A percentile compares a stretch with the other conserved stretches of the same genome.
Evolutionary conservation across 2,113 vertebrate genomes (phyloP).

Genomic region (Oreocharis arfaki): DNA sequence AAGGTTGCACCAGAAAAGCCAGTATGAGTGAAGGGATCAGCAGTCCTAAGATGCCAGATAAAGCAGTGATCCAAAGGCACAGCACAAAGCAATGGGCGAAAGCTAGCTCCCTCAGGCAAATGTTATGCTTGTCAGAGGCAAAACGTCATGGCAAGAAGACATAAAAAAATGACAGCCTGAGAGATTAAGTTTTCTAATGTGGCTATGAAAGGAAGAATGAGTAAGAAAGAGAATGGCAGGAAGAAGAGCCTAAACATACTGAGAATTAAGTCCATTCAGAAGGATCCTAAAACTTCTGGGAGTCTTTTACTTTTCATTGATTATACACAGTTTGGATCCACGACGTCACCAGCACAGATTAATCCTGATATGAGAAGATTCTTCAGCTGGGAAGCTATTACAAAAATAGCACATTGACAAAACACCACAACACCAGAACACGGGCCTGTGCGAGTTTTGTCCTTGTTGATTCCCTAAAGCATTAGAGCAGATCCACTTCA

Average conservation of each 20-base stretch:
- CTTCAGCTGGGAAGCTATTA: not conserved
- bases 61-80: not conserved
- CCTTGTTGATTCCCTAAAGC: not conserved
- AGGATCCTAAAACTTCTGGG: not conserved
- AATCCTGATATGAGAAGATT: not conserved
- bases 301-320: not conserved
- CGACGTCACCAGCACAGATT: not conserved
- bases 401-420: not conserved
- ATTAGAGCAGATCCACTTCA: not conserved
- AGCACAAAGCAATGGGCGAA: not conserved
- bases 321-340: not conserved
- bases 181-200: not conserved
- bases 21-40: not conserved
- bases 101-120: not conserved
- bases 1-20: not conserved
- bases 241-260: not conserved
- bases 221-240: not conserved
- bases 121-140: not conserved
- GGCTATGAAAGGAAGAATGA: not conserved
- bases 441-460: not conserved
- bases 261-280: not conserved
- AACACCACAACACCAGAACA: not conserved
- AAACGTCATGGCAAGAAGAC: not conserved
- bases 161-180: not conserved
- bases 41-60: not conserved